phyloP scores from a whole-genome alignment of 2,797 vertebrate genomes.

The Oreochromis mossambicus region DNA sequence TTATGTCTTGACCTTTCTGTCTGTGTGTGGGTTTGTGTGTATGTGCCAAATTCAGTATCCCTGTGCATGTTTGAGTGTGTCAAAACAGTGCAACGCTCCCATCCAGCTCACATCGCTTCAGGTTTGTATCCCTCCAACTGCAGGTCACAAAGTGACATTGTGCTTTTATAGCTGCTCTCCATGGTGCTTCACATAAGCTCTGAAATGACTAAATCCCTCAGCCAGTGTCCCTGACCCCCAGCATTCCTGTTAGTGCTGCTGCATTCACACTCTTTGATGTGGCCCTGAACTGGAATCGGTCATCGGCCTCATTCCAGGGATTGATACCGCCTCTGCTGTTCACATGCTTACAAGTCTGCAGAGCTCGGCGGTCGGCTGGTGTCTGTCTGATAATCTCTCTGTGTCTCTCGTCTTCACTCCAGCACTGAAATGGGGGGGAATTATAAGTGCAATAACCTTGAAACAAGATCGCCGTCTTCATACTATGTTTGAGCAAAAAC shows the following conservation, averaged over 20 bases:
- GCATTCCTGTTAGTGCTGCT: conserved; percentile 73
- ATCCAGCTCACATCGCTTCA: conserved; percentile 52
- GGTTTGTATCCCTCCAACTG: conserved; percentile 58
- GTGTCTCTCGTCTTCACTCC: conserved; percentile 29
- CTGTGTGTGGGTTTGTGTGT: conserved; percentile 1
- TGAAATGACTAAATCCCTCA: conserved; percentile 78
- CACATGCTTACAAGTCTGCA: conserved; percentile 64
- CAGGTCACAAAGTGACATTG: conserved; percentile 76
- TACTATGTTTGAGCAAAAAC: conserved; percentile 7
- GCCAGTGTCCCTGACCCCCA: conserved; percentile 74
- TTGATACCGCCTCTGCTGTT: conserved; percentile 68
- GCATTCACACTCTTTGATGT: conserved; percentile 78
- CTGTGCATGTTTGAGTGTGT: conserved; percentile 50
- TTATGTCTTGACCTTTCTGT: conserved; percentile 9
- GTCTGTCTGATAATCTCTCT: conserved; percentile 44
- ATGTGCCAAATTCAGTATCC: conserved; percentile 5
- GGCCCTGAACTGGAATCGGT: conserved; percentile 70
- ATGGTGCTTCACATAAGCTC: conserved; percentile 75
- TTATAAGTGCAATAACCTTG: conserved; percentile 55
- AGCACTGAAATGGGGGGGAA: conserved; percentile 27
- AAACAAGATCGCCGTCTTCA: conserved; percentile 16
- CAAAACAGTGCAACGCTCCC: conserved; percentile 46
- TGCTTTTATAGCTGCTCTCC: conserved; percentile 75
- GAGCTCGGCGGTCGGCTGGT: conserved; percentile 29
- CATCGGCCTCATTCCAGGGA: conserved; percentile 70